phyloP scores from a whole-genome alignment of 2,888 invertebrate species.

The Dromius quadrimaculatus region DNA sequence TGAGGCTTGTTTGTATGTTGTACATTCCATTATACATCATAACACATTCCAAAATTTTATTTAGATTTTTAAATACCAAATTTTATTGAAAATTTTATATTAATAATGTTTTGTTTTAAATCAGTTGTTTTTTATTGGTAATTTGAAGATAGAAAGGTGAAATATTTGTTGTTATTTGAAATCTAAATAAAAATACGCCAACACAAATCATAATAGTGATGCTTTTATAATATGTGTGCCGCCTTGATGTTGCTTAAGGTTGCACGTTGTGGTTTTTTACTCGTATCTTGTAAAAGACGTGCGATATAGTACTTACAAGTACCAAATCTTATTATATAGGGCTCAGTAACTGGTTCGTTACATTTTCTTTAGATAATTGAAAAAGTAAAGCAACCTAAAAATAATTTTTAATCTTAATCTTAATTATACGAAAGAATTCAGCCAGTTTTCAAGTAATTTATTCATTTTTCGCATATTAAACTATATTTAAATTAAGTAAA shows the following conservation, averaged over 20 bases:
- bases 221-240: slow-evolving; percentile 40
- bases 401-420: no score
- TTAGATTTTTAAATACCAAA: slow-evolving; percentile 16
- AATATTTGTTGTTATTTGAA: no score
- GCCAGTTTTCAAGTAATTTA: no score
- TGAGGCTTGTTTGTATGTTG: slow-evolving; percentile 56
- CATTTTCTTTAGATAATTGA: no score
- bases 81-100: background rate
- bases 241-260: slow-evolving; percentile 39
- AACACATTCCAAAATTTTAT: slow-evolving; percentile 26
- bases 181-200: no score
- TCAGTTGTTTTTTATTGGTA: background rate
- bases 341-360: background rate
- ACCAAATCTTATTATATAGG: slow-evolving; percentile 6
- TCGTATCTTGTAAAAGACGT: slow-evolving; percentile 39
- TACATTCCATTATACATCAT: slow-evolving; percentile 30
- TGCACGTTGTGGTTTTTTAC: slow-evolving; percentile 40
- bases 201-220: slow-evolving; percentile 33
- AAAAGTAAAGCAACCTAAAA: no score
- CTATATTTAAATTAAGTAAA: no score
- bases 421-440: no score
- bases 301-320: slow-evolving; percentile 31
- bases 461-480: no score
- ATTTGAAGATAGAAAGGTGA: slow-evolving; percentile 22
- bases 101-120: background rate